Conservation (phyloP, 2,888 invertebrate genomes). For the Sepiola atlantica region DNA sequence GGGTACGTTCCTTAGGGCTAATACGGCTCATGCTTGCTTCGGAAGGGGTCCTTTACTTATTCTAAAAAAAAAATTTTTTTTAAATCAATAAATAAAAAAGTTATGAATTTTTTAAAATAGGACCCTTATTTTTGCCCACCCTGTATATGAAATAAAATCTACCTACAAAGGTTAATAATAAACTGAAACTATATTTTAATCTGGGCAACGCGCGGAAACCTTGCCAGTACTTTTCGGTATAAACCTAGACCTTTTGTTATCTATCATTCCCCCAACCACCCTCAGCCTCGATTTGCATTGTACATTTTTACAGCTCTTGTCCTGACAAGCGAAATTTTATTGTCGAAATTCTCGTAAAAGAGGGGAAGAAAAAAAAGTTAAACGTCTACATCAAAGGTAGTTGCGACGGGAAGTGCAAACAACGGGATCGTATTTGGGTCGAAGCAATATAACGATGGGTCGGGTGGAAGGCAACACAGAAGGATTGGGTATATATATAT, state of each 20-base stretch:
- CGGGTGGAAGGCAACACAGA: background rate
- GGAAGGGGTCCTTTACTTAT: no score
- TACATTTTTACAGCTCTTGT: conserved; percentile 8
- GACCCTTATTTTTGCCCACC: no score
- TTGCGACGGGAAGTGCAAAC: background rate
- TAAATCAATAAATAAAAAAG: no score
- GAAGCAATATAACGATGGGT: background rate
- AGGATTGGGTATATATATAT: background rate
- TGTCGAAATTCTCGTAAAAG: background rate
- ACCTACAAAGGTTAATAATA: background rate
- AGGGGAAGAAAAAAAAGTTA: background rate
- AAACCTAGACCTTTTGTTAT: background rate
- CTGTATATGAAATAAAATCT: conserved; percentile 32
- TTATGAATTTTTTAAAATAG: no score
- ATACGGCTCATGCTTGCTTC: no score
- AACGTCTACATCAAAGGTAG: conserved; percentile 9
- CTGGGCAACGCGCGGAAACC: background rate
- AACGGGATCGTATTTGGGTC: background rate
- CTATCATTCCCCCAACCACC: background rate
- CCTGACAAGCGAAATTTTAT: background rate
- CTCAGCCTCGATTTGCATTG: background rate
- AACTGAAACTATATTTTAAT: background rate
- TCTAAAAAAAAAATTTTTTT: no score
- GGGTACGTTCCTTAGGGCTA: no score
- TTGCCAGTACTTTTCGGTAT: background rate